phyloP scores from a whole-genome alignment of 1,140 invertebrate genomes.

The Luehdorfia chinensis region DNA sequence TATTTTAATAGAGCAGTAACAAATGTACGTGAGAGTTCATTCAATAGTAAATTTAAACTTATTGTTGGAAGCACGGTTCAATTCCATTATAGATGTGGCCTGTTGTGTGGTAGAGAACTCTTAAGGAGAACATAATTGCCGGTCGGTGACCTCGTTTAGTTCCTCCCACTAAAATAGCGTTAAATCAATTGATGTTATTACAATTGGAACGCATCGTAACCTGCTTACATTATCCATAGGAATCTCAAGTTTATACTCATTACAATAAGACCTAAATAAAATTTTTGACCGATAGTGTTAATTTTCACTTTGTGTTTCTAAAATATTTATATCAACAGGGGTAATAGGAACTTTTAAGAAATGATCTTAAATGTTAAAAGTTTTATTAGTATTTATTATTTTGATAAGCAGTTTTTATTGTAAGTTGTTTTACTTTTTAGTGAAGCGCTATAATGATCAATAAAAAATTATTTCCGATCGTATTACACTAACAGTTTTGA shows the following conservation, averaged over 20 bases:
- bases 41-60: slow-evolving; percentile 13
- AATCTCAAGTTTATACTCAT: slow-evolving; percentile 27
- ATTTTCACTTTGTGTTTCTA: slow-evolving; percentile 1
- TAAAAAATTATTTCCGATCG: too few relatives aligned
- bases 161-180: slow-evolving; percentile 71
- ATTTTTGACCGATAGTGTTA: background rate
- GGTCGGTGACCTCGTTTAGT: slow-evolving; percentile 69
- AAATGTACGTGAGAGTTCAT: background rate
- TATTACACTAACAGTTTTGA: too few relatives aligned
- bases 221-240: slow-evolving; percentile 44
- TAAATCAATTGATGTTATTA: slow-evolving; percentile 76
- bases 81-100: slow-evolving; percentile 32
- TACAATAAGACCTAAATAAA: slow-evolving; percentile 27
- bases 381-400: too few relatives aligned
- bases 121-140: slow-evolving; percentile 72
- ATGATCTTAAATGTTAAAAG: too few relatives aligned
- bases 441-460: too few relatives aligned
- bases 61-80: slow-evolving; percentile 26
- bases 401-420: too few relatives aligned
- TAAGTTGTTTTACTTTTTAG: too few relatives aligned
- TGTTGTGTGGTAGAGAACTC: slow-evolving; percentile 44
- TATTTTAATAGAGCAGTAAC: too few relatives aligned
- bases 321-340: slow-evolving; percentile 2
- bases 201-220: slow-evolving; percentile 66
- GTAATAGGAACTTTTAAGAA: too few relatives aligned